Base-by-base conservation (phyloP, 2,888 invertebrate species). In the Capitulum mitella region DNA sequence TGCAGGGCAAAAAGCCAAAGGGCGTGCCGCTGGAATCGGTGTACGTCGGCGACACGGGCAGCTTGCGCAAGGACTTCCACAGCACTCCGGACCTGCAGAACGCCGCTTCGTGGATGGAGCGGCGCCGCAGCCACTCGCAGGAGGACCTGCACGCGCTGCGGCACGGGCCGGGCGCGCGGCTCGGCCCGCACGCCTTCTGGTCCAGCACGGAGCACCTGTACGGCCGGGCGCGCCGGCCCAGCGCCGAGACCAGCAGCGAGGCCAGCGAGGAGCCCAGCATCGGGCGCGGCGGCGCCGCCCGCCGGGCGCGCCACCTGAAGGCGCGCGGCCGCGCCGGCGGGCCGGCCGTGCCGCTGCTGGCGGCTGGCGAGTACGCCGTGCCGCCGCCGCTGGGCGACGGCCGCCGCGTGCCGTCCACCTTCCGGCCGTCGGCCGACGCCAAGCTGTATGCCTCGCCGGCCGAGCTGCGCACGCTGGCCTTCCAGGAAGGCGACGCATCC, bases 371-470 rank as follows among this genome's bases (percentile, higher is more conserved):
- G 29, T 78, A 80, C 40, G 74, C 80, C 54, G 54, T 78, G n/a
- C 80, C 80, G 32, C 61, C 79, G 32, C 80, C 81, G 26, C 80
- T 80, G 16, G 77, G 78, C 22, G 79, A 40, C 37, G 70, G 70
- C 85, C 85, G 74, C 86, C 87, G 74, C 87, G 87, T 58, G 86
- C 95, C 95, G 78, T 94, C 95, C 37, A 70, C 70, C 84, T 97
- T 97, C 88, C 92, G 94, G 83, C 97, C 97, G 16, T 90, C 92
- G 80, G 91, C 92, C 82, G 92, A 89, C 86, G 93, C 93, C 78
- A 93, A 93, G 85, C 88, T 97, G 80, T 95, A 95, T 86, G 95
- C 95, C 48, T 93, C 94, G 79, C 96, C 96, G 29, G 91, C 92
- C 84, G 94, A 93, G 85, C 89, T 93, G 84, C 92, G 91, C 84